Conservation (phyloP, 1,140 invertebrate species). For the Saxidomus purpurata region DNA sequence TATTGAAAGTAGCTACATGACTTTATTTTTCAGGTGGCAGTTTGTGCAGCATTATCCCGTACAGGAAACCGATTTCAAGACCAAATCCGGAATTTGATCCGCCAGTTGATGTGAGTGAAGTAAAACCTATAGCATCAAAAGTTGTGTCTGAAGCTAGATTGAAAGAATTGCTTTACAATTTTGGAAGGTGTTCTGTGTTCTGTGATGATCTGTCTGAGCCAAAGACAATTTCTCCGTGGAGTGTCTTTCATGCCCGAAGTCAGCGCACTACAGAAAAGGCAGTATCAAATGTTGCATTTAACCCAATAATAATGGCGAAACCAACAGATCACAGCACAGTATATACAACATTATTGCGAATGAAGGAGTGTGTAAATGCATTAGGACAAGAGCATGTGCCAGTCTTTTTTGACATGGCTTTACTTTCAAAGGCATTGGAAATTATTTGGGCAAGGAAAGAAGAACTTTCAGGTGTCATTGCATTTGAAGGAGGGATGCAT, state of each 20-base stretch:
- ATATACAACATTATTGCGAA: constrained; percentile 26
- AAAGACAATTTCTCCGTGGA: neutral
- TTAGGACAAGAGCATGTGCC: neutral
- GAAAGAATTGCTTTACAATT: neutral
- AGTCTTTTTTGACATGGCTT: constrained; percentile 47
- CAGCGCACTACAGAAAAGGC: neutral
- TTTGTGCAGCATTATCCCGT: neutral
- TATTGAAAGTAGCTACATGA: no score
- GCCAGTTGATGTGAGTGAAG: neutral
- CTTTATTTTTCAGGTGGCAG: neutral
- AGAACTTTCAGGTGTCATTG: constrained; percentile 24
- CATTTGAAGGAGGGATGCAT: constrained; percentile 47
- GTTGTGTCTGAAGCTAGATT: neutral
- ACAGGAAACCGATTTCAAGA: neutral
- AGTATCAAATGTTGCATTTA: neutral
- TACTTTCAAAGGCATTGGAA: constrained; percentile 34
- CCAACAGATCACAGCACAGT: constrained; percentile 56
- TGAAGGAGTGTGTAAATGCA: constrained; percentile 16
- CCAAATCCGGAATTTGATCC: neutral
- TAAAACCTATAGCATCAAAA: neutral
- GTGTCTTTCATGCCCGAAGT: neutral
- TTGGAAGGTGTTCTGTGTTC: constrained; percentile 5
- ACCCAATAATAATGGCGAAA: constrained; percentile 51
- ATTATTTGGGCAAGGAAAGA: neutral
- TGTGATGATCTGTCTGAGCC: neutral